These are phyloP conservation scores for Ennomos fuscantarius DNA, from an alignment of 2,888 invertebrate species.

Conservation along the genomic window DNA sequence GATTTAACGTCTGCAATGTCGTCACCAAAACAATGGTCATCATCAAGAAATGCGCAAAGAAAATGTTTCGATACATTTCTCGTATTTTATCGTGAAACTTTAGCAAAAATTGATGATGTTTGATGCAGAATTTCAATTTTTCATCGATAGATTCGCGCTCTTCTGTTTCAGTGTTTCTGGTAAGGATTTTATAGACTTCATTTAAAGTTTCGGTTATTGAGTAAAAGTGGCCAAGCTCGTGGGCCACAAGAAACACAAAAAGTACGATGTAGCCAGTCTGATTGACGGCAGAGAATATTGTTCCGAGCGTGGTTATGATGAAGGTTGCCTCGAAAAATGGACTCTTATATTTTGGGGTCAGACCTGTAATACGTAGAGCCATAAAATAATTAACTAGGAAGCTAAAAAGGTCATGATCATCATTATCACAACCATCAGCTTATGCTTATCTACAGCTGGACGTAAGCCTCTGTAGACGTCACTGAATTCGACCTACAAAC, in stretches of 20 bases:
- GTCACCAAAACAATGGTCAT: slow-evolving; percentile 64
- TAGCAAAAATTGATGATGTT: slow-evolving; percentile 62
- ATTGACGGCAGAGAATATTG: slow-evolving; percentile 62
- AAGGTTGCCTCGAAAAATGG: slow-evolving; percentile 62
- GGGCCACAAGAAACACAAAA: slow-evolving; percentile 57
- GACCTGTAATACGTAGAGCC: slow-evolving; percentile 47
- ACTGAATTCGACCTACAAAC: no score
- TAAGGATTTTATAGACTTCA: slow-evolving; percentile 44
- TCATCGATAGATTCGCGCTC: slow-evolving; percentile 40
- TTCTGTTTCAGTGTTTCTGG: slow-evolving; percentile 22
- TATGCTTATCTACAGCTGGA: no score
- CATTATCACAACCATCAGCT: no score
- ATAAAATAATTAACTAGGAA: no score
- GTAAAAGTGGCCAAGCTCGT: slow-evolving; percentile 63
- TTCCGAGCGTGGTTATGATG: slow-evolving; percentile 51
- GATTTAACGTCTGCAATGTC: slow-evolving; percentile 62
- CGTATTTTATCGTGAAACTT: slow-evolving; percentile 53
- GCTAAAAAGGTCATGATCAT: no score
- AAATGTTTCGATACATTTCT: slow-evolving; percentile 54
- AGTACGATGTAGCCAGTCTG: slow-evolving; percentile 67
- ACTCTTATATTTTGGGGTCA: slow-evolving; percentile 58
- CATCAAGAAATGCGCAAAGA: slow-evolving; percentile 63
- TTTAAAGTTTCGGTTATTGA: slow-evolving; percentile 57
- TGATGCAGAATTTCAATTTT: slow-evolving; percentile 56
- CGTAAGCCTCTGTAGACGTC: no score